Percentiles rank a stretch among this genome's conserved stretches.
These are phyloP conservation scores for Pecten maximus DNA, from an alignment of 2,888 invertebrate genomes.

Conservation along the genomic window DNA sequence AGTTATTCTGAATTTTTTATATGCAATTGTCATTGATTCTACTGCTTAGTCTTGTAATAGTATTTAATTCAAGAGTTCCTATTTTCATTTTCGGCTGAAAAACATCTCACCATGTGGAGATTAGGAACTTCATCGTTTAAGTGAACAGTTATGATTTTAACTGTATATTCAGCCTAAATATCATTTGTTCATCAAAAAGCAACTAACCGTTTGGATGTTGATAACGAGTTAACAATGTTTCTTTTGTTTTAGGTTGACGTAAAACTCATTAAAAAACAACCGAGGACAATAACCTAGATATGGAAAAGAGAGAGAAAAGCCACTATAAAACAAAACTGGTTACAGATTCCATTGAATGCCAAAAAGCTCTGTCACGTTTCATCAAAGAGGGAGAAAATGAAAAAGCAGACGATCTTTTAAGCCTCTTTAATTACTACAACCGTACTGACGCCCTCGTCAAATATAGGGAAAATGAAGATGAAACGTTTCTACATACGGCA, in stretches of 20 bases:
- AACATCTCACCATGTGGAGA: no score
- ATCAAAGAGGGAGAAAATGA: neutral
- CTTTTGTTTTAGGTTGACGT: neutral
- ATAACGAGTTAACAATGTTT: no score
- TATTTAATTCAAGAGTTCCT: no score
- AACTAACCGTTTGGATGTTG: no score
- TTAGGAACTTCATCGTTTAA: no score
- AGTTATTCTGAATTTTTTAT: no score
- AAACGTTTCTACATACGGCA: constrained; percentile 64
- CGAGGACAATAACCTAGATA: neutral
- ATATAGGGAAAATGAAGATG: constrained; percentile 55
- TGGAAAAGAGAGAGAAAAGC: constrained; percentile 5
- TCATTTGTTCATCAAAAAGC: no score
- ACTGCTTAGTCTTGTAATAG: no score
- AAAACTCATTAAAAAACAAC: neutral
- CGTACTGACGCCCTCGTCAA: neutral
- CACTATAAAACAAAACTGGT: constrained; percentile 14
- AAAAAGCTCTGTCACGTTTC: neutral
- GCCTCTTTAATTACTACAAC: neutral
- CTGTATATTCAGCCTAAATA: no score
- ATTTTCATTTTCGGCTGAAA: no score
- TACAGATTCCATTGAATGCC: neutral
- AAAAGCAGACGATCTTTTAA: neutral
- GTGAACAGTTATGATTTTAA: no score
- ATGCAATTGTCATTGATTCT: no score